Evolutionary conservation across 2,113 vertebrate species (phyloP).

Genomic region (Misgurnus mizolepis): DNA sequence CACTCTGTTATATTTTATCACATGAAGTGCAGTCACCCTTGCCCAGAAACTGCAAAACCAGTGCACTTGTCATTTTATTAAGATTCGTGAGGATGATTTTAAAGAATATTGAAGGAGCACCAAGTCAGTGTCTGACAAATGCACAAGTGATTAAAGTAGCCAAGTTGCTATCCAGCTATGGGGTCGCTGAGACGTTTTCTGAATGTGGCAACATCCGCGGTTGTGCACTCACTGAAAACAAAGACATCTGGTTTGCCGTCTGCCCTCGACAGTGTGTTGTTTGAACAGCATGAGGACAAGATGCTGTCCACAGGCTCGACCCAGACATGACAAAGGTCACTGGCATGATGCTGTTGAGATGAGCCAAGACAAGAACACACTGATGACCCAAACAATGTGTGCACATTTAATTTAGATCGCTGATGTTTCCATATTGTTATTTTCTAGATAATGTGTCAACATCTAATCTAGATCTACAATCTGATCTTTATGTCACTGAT

Average conservation of each 20-base stretch:
- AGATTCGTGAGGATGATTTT: no score
- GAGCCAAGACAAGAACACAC: not conserved
- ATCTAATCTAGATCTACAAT: no score
- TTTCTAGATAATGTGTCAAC: no score
- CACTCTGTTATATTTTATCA: no score
- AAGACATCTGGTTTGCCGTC: slow-evolving; percentile 32
- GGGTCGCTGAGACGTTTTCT: not conserved
- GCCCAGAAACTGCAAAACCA: no score
- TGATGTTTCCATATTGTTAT: no score
- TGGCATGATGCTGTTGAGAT: not conserved
- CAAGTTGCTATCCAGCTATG: not conserved
- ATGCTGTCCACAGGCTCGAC: slow-evolving; percentile 23
- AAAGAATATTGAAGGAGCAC: no score
- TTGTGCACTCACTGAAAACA: not conserved
- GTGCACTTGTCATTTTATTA: no score
- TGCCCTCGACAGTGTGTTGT: slow-evolving; percentile 13
- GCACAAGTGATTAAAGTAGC: slow-evolving; percentile 16
- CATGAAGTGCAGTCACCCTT: no score
- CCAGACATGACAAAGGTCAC: slow-evolving; percentile 37
- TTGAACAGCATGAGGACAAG: slow-evolving; percentile 31
- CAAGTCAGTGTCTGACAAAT: slow-evolving; percentile 1
- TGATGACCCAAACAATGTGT: not conserved
- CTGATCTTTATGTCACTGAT: no score
- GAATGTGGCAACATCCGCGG: not conserved
- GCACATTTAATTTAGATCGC: not conserved